Evolutionary conservation across 2,888 invertebrate species (phyloP).

Genomic region (Tetanocera ferruginea): DNA sequence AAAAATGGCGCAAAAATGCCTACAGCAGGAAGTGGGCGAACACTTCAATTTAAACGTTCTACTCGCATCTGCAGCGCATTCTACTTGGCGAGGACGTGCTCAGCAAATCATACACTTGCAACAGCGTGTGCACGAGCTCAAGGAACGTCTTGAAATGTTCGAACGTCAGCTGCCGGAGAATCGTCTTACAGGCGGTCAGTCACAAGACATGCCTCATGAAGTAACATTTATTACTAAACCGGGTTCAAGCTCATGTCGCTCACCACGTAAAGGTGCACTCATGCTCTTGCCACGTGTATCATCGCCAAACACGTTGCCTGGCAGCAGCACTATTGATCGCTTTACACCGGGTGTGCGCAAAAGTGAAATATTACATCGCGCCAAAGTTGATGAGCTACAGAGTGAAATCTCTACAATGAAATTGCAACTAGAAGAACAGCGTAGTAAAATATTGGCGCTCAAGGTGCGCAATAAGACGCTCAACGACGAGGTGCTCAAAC

Average conservation of each 20-base stretch:
- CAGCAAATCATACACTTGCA: conserved; percentile 81
- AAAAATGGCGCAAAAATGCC: conserved; percentile 79
- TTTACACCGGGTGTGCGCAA: conserved; percentile 70
- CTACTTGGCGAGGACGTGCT: conserved; percentile 81
- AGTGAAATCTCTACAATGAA: conserved; percentile 74
- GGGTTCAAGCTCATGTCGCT: not conserved
- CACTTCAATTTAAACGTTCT: conserved; percentile 76
- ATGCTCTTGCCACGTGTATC: not conserved
- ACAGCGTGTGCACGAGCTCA: conserved; percentile 77
- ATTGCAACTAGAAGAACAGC: conserved; percentile 73
- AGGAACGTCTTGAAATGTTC: conserved; percentile 72
- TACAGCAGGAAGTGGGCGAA: conserved; percentile 84
- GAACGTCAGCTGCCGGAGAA: conserved; percentile 24
- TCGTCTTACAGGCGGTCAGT: not conserved
- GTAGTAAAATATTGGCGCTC: conserved; percentile 76
- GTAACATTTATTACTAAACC: not conserved
- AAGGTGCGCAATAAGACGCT: conserved; percentile 79
- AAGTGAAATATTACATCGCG: conserved; percentile 72
- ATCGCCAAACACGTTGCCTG: not conserved
- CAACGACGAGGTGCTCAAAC: conserved; percentile 75
- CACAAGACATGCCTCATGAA: not conserved
- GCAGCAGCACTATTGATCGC: conserved; percentile 50
- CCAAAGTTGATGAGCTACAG: conserved; percentile 74
- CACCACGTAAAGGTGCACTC: not conserved
- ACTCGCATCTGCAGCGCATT: conserved; percentile 72